A percentile compares a stretch with the other conserved stretches of the same genome.
Conservation (phyloP, 2,797 vertebrate species). For the Pteronotus mesoamericanus region DNA sequence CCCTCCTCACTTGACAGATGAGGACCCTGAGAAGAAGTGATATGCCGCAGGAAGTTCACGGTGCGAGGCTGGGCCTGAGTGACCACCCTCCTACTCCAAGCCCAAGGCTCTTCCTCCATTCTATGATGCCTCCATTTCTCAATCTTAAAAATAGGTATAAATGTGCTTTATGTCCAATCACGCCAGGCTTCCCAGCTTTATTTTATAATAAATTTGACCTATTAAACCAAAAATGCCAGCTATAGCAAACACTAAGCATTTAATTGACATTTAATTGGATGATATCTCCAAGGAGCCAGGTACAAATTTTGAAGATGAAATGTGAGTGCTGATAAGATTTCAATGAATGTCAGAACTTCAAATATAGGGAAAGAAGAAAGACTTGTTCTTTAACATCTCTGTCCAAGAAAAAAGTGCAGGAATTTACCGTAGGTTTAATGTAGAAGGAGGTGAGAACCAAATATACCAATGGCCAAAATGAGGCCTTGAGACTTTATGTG, state of each 20-base stretch:
- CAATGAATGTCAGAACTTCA: neutral
- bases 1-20: neutral
- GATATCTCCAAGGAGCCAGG: neutral
- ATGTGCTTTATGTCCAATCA: neutral
- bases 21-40: neutral
- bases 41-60: neutral
- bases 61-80: neutral
- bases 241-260: neutral
- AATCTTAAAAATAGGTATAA: neutral
- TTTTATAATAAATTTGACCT: neutral
- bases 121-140: neutral
- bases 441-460: neutral
- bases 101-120: neutral
- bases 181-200: neutral
- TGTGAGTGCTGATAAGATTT: neutral
- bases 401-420: neutral
- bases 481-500: neutral
- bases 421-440: neutral
- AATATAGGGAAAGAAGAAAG: neutral
- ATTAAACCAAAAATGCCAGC: neutral
- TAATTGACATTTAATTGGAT: neutral
- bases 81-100: neutral
- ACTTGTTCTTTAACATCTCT: neutral
- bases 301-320: constrained; percentile 24
- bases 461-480: neutral